Evolutionary conservation across 2,888 invertebrate genomes (phyloP).

Genomic region (Brachyptera putata): DNA sequence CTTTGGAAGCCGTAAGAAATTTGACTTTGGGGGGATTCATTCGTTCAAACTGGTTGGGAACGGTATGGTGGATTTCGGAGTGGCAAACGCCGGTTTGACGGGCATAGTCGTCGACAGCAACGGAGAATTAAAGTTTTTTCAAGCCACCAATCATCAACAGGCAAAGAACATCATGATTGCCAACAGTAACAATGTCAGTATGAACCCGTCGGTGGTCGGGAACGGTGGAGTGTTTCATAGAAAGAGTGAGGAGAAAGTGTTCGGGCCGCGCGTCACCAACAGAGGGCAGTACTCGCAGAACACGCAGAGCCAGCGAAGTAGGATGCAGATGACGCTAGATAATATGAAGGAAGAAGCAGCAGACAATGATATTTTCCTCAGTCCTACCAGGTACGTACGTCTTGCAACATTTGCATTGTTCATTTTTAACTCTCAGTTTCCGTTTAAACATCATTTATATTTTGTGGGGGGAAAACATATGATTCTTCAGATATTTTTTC

Average conservation of each 20-base stretch:
- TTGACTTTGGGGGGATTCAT: slow-evolving; percentile 44
- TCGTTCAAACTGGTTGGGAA: slow-evolving; percentile 54
- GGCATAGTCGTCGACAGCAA: slow-evolving; percentile 58
- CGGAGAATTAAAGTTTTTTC: slow-evolving; percentile 58
- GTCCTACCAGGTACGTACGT: slow-evolving; percentile 52
- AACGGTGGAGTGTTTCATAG: slow-evolving; percentile 20
- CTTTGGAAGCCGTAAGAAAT: slow-evolving; percentile 46
- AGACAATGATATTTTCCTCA: slow-evolving; percentile 71
- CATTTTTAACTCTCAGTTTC: no score
- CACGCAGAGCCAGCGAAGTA: slow-evolving; percentile 35
- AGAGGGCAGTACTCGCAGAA: not conserved
- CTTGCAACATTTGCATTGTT: no score
- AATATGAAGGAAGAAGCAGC: slow-evolving; percentile 58
- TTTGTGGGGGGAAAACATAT: no score
- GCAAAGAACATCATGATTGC: slow-evolving; percentile 25
- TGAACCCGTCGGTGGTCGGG: slow-evolving; percentile 7
- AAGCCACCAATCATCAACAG: slow-evolving; percentile 45
- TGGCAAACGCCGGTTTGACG: slow-evolving; percentile 53
- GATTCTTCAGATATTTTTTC: no score
- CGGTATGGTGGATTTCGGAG: slow-evolving; percentile 50
- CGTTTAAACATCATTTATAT: no score
- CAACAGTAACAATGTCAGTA: not conserved
- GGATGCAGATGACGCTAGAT: slow-evolving; percentile 39
- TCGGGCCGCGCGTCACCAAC: not conserved
- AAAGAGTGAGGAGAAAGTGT: slow-evolving; percentile 23